These are phyloP conservation scores for Murina feae DNA, from an alignment of 2,113 vertebrate species.

Conservation along the genomic window DNA sequence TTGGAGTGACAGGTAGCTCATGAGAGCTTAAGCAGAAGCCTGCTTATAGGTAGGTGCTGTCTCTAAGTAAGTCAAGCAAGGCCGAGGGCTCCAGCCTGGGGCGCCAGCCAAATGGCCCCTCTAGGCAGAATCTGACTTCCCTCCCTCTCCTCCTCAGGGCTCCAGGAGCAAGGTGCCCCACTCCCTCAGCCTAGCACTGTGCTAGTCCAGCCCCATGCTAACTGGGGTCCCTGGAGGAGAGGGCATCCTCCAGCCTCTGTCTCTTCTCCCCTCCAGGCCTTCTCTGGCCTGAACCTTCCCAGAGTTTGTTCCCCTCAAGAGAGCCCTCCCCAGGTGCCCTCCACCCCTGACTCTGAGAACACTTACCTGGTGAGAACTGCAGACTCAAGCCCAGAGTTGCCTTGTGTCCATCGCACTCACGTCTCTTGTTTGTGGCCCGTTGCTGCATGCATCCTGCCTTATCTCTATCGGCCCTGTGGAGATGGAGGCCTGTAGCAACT, in stretches of 20 bases:
- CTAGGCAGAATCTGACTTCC: neutral
- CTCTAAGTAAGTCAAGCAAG: neutral
- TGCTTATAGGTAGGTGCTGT: neutral
- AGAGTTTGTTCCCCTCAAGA: neutral
- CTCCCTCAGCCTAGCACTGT: neutral
- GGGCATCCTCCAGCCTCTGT: neutral
- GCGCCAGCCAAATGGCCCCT: neutral
- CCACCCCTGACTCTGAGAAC: neutral
- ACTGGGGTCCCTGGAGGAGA: neutral
- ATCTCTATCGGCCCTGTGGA: too few species aligned
- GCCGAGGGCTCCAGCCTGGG: neutral
- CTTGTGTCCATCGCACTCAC: neutral
- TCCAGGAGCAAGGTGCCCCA: fast-evolving
- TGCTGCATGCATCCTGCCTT: neutral
- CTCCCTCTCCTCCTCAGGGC: too few species aligned
- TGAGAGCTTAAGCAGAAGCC: neutral
- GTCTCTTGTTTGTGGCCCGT: neutral
- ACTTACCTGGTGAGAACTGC: neutral
- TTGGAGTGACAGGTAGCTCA: neutral
- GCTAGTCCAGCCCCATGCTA: neutral
- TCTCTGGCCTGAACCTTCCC: neutral
- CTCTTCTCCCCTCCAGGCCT: neutral
- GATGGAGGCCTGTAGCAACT: neutral
- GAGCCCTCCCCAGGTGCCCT: neutral
- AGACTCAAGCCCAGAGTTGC: neutral